Conservation (phyloP, 2,797 vertebrate species). For the Mus minutoides region DNA sequence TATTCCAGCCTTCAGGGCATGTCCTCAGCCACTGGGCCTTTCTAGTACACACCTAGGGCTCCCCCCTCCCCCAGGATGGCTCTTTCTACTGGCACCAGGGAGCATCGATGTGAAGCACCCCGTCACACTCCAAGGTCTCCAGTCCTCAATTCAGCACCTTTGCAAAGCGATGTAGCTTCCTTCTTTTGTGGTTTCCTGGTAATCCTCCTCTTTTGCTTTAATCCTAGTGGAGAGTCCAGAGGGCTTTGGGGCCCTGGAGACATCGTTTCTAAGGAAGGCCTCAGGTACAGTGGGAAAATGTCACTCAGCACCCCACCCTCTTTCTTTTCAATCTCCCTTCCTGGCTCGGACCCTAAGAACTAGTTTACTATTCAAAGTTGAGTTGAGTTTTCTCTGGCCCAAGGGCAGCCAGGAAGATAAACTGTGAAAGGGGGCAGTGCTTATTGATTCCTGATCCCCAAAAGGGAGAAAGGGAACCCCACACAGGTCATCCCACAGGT, state of each 20-base stretch:
- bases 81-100: neutral
- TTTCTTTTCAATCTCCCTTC: neutral
- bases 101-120: rapidly evolving
- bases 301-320: rapidly evolving
- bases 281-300: neutral
- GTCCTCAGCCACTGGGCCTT: neutral
- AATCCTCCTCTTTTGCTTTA: conserved; percentile 44
- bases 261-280: neutral
- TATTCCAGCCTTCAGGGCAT: neutral
- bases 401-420: neutral
- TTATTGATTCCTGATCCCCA: neutral
- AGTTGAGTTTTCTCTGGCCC: neutral
- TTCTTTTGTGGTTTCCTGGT: conserved; percentile 7
- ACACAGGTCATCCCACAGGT: neutral
- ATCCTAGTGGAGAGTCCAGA: neutral
- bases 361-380: neutral
- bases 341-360: neutral
- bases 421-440: neutral
- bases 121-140: rapidly evolving
- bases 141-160: neutral
- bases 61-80: neutral
- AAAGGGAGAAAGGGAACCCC: neutral
- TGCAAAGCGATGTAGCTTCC: neutral
- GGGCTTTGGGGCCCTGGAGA: neutral
- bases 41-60: neutral